A percentile compares a stretch with the other conserved stretches of the same genome.
Conservation (phyloP, 2,113 vertebrate species). For the Trogon melanurus region DNA sequence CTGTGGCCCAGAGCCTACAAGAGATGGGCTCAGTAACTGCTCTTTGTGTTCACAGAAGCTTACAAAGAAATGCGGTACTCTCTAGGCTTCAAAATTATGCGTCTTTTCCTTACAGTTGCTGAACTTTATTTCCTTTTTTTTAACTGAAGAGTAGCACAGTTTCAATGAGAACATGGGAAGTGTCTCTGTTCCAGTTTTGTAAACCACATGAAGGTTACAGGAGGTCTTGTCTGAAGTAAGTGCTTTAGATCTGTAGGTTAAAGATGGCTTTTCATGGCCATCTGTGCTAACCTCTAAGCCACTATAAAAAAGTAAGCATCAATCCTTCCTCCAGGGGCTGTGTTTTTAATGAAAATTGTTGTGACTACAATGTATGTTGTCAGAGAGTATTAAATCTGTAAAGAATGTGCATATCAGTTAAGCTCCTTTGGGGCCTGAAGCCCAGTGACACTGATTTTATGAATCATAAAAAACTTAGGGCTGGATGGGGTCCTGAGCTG, state of each 20-base stretch:
- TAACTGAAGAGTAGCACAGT: neutral
- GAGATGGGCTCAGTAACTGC: neutral
- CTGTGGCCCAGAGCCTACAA: neutral
- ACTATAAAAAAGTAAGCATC: neutral
- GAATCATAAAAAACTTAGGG: neutral
- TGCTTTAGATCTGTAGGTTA: neutral
- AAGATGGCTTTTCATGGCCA: neutral
- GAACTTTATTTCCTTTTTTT: neutral
- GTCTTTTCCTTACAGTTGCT: neutral
- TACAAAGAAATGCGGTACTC: neutral
- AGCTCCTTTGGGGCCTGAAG: neutral
- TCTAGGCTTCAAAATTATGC: neutral
- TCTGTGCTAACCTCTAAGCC: neutral
- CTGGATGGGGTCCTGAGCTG: neutral
- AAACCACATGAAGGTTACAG: neutral
- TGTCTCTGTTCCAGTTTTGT: neutral
- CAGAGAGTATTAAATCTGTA: neutral
- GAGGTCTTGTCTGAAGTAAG: neutral
- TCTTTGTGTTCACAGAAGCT: neutral
- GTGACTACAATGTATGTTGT: neutral
- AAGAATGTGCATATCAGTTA: neutral
- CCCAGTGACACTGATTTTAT: rapidly evolving
- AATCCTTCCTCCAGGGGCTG: neutral
- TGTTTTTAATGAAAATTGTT: neutral
- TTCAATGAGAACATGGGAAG: neutral